Evolutionary conservation across 2,888 invertebrate species (phyloP), one percentile per base, ranked within the genome.

Genomic region (Griposia aprilina): DNA sequence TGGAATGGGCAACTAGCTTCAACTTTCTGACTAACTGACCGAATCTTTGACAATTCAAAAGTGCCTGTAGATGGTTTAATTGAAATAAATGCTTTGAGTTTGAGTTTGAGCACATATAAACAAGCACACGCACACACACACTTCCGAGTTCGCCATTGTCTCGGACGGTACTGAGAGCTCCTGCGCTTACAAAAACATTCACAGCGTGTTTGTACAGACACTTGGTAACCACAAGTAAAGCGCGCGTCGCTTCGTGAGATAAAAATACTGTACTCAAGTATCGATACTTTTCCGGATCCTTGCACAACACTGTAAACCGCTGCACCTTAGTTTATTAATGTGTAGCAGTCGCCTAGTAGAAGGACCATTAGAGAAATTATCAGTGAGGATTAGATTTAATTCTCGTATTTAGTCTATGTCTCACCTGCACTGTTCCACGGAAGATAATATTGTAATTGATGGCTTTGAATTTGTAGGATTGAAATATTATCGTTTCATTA

Each of bases 361-460:
- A 60, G 68, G 70, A 62, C 73, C 73, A 52, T 23, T 41, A n/a
- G 63, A 80, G 59, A n/a, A 69, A 80, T 84, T 75, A 73, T 66
- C 41, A 52, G 10, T 20, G 7, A 13, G 65, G n/a, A 60, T 69
- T 57, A 26, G 50, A 72, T 75, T 82, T 36, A 72, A 84, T 80
- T 62, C 63, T 13, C 13, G 48, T 75, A 84, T 79, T 80, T 55
- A 65, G 36, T 83, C 62, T 65, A 13, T 68, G 75, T 55, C 80
- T 26, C 36, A 59, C 59, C 50, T 78, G 57, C 69, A 26, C 55
- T 30, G 55, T 41, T 57, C 30, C 59, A 17, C 10, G 26, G 52
- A 52, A 81, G 45, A 52, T 68, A 80, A 71, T 81, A 55, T 52
- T 36, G 26, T 66, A 30, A 83, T 76, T 73, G 6, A 73, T 84